These are phyloP conservation scores for Selene dorsalis DNA, from an alignment of 2,797 vertebrate genomes.

Conservation along the genomic window DNA sequence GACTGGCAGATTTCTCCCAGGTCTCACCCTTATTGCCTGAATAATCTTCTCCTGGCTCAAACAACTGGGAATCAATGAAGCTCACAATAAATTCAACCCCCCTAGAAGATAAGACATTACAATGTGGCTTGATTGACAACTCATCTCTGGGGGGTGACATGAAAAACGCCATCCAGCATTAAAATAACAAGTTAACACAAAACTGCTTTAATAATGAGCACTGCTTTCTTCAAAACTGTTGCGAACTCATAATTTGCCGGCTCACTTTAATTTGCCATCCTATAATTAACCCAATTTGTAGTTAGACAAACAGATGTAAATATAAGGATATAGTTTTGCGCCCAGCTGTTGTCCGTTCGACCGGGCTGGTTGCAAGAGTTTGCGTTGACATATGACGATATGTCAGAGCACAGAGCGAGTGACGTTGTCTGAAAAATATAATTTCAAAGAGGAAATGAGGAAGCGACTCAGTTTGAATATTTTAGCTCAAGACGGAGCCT, in stretches of 20 bases:
- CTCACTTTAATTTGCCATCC: constrained; percentile 30
- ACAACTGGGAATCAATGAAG: neutral
- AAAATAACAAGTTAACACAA: neutral
- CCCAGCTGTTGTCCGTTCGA: no score
- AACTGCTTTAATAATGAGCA: constrained; percentile 18
- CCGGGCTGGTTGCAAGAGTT: constrained; percentile 5
- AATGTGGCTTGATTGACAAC: neutral
- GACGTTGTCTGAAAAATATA: constrained; percentile 5
- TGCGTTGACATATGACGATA: neutral
- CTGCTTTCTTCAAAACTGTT: constrained; percentile 12
- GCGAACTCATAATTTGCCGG: constrained; percentile 6
- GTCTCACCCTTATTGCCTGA: neutral
- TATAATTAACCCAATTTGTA: constrained; percentile 34
- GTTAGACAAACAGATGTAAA: constrained; percentile 19
- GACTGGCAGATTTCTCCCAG: neutral
- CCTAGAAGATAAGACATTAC: neutral
- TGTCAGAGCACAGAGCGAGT: neutral
- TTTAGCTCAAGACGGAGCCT: constrained; percentile 23
- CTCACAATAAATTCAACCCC: neutral
- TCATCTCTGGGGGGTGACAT: neutral
- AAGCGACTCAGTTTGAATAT: constrained; percentile 7
- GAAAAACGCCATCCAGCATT: neutral
- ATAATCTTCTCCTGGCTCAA: neutral
- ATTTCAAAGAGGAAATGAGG: constrained; percentile 14
- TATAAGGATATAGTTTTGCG: no score